Evolutionary conservation across 2,888 invertebrate genomes (phyloP).

Genomic region (Cistogaster globosa): DNA sequence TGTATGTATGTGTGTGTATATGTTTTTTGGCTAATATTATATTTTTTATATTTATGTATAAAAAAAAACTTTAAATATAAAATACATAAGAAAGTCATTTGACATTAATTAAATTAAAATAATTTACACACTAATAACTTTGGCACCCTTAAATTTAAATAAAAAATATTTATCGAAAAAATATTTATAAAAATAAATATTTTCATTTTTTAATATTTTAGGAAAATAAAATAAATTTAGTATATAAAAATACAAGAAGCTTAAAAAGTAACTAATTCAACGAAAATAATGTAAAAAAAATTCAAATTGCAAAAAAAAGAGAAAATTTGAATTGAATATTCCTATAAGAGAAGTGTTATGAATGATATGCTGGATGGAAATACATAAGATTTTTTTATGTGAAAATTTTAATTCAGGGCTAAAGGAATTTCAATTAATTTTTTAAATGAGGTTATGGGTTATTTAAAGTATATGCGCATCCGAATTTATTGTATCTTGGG

Average conservation of each 20-base stretch:
- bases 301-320: too few species aligned
- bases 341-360: too few species aligned
- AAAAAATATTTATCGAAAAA: not conserved
- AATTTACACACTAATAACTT: conserved; percentile 66
- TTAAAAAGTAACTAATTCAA: too few species aligned
- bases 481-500: too few species aligned
- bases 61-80: not conserved
- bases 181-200: not conserved
- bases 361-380: too few species aligned
- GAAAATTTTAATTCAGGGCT: too few species aligned
- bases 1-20: not conserved
- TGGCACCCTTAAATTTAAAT: conserved; percentile 68
- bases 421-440: too few species aligned
- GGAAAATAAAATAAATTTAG: not conserved
- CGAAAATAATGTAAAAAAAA: too few species aligned
- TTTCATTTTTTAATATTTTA: not conserved
- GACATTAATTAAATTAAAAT: conserved; percentile 42
- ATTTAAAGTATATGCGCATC: too few species aligned
- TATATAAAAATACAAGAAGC: not conserved
- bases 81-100: conserved; percentile 15
- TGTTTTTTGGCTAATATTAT: conserved; percentile 23
- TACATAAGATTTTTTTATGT: too few species aligned
- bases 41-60: conserved; percentile 14
- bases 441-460: too few species aligned
- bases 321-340: too few species aligned